These are phyloP conservation scores for Hippocampus mohnikei DNA, from an alignment of 2,113 vertebrate species.

Conservation along the genomic window DNA sequence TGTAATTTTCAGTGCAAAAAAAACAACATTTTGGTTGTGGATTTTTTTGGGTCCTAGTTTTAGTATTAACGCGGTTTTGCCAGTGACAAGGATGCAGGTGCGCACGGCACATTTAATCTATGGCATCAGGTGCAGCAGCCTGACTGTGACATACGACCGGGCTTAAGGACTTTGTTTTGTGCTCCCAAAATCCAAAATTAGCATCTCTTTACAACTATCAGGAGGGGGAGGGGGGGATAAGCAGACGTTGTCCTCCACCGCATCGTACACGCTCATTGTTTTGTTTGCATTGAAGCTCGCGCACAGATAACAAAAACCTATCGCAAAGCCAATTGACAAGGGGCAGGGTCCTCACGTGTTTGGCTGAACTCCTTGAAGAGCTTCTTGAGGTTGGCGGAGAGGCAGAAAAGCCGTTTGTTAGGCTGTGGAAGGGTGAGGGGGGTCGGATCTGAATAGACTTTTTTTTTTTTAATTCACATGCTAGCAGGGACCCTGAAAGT, in stretches of 20 bases:
- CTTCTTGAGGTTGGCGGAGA: slow-evolving; percentile 62
- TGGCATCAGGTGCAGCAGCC: slow-evolving; percentile 58
- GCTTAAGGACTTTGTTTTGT: slow-evolving; percentile 50
- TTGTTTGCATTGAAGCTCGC: slow-evolving; percentile 65
- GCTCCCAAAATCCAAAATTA: slow-evolving; percentile 51
- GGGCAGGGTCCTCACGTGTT: slow-evolving; percentile 54
- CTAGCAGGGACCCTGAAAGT: slow-evolving; percentile 58
- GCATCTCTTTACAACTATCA: slow-evolving; percentile 62
- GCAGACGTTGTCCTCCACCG: slow-evolving; percentile 49
- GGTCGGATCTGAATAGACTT: slow-evolving; percentile 65
- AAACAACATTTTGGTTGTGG: background rate
- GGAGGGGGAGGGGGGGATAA: slow-evolving; percentile 39
- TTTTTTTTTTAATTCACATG: slow-evolving; percentile 50
- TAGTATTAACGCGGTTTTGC: background rate
- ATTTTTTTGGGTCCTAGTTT: background rate
- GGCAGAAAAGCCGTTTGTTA: slow-evolving; percentile 71
- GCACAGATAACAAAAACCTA: slow-evolving; percentile 51
- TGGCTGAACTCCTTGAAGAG: slow-evolving; percentile 61
- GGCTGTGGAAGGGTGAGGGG: slow-evolving; percentile 8
- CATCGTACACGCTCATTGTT: slow-evolving; percentile 66
- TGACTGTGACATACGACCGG: slow-evolving; percentile 42
- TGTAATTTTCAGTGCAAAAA: too few relatives aligned
- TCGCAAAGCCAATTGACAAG: slow-evolving; percentile 74
- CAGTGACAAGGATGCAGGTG: slow-evolving; percentile 6
- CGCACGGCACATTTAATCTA: slow-evolving; percentile 4